Conservation (phyloP, 2,797 vertebrate genomes). For the Sebastes minor region DNA sequence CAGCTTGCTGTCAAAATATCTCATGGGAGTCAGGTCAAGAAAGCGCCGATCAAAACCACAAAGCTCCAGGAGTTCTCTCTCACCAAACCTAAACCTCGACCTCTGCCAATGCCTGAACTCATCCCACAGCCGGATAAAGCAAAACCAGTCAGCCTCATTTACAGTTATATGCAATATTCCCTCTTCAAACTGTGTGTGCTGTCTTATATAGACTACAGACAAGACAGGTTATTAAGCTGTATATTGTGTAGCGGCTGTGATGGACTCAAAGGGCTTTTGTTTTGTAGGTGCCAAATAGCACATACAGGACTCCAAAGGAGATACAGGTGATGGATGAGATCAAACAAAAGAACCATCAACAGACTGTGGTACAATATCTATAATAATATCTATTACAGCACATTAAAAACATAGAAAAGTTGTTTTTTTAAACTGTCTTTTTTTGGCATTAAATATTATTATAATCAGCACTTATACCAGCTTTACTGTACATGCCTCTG, state of each 20-base stretch:
- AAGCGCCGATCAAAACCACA: slow-evolving; percentile 76
- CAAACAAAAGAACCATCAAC: slow-evolving; percentile 82
- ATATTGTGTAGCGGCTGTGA: slow-evolving; percentile 18
- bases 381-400: not conserved
- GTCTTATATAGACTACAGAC: not conserved
- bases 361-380: slow-evolving; percentile 81
- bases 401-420: not conserved
- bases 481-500: not conserved
- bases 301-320: slow-evolving; percentile 85
- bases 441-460: not conserved
- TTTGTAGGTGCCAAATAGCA: slow-evolving; percentile 86
- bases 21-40: slow-evolving; percentile 46
- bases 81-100: slow-evolving; percentile 82
- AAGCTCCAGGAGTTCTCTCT: slow-evolving; percentile 87
- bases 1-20: slow-evolving; percentile 74
- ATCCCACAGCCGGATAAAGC: slow-evolving; percentile 79
- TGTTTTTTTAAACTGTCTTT: not conserved
- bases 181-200: not conserved
- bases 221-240: not conserved
- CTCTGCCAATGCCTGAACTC: slow-evolving; percentile 77
- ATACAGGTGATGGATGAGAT: slow-evolving; percentile 77
- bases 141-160: slow-evolving; percentile 79
- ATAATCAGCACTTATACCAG: not conserved
- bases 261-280: not conserved
- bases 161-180: not conserved